These are phyloP conservation scores for Sinodicranocentrus sp. DNA, from an alignment of 2,888 invertebrate genomes.

Conservation along the genomic window DNA sequence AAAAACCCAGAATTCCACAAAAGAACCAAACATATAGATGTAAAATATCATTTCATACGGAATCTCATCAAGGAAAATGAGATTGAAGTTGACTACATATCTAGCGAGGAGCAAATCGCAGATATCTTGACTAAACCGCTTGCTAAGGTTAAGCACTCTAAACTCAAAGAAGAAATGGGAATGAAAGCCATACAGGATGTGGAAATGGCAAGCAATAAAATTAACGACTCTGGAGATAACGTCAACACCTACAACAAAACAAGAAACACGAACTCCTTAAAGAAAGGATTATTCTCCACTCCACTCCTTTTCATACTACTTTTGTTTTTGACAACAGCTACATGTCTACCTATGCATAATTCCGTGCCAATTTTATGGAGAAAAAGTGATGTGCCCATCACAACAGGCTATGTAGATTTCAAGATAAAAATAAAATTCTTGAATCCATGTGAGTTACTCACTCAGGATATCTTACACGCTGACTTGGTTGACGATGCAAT, in stretches of 20 bases:
- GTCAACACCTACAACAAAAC: neutral
- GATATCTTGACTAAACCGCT: slow-evolving; percentile 30
- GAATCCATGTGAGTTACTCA: neutral
- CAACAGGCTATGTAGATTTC: neutral
- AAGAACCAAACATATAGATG: slow-evolving; percentile 73
- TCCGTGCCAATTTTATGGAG: slow-evolving; percentile 1
- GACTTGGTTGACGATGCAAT: neutral
- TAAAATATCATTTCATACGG: slow-evolving; percentile 68
- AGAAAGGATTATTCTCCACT: neutral
- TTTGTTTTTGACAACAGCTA: neutral
- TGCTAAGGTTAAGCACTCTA: too few relatives aligned
- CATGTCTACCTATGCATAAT: neutral
- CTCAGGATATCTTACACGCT: neutral
- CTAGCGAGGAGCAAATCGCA: neutral
- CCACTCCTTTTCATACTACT: neutral
- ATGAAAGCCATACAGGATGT: neutral
- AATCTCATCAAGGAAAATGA: neutral
- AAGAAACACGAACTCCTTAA: neutral
- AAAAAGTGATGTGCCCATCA: neutral
- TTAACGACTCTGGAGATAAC: neutral
- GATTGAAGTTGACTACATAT: neutral
- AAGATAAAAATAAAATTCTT: neutral
- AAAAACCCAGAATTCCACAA: slow-evolving; percentile 69
- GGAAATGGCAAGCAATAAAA: neutral
- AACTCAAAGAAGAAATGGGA: neutral